Base-by-base conservation (phyloP, 2,888 invertebrate genomes). In the Drosophila phalerata region DNA sequence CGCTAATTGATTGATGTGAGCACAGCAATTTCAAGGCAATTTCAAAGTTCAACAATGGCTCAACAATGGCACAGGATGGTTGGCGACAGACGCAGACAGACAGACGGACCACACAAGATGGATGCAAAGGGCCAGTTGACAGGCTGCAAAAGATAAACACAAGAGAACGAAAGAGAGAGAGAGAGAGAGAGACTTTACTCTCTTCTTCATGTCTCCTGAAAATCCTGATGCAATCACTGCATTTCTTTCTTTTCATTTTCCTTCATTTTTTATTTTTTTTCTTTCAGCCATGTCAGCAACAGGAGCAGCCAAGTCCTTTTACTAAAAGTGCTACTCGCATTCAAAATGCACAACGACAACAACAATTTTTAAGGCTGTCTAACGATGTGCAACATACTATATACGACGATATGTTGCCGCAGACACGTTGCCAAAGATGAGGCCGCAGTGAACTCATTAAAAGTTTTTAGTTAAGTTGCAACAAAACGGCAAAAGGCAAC, bases 1-100 rank as follows among this genome's bases (percentile, higher is more conserved):
- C 71, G 77, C 88, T 85, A 88, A 85, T 85, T 85, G 84, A 88
- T 85, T 85, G 84, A 85, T 88, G 88, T 85, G 76, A 72, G 66
- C 83, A 85, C 69, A 88, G 88, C 88, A 85, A 85, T 85, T 84
- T 77, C 86, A 80, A 77, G 84, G 86, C 88, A 85, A 85, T 85
- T 85, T 72, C 86, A 80, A 85, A 85, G 84, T 85, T 85, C 73
- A 85, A 88, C 84, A 88, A 85, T 75, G 77, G 80, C 69, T 53
- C 74, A 73, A 75, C 75, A 78, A 74, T 57, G 73, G 48, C 42
- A 40, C 30, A 43, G 42, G 42, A 72, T 60, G 53, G 61, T 30
- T 55, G 38, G 48, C 40, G 60, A 53, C 61, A 56, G 15, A 37
- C 5, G 8, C 45, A 22, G 57, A 42, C 47, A 42, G 40, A 42